Base-by-base conservation (phyloP, 2,113 vertebrate genomes). In the Vulpes ferrilata region DNA sequence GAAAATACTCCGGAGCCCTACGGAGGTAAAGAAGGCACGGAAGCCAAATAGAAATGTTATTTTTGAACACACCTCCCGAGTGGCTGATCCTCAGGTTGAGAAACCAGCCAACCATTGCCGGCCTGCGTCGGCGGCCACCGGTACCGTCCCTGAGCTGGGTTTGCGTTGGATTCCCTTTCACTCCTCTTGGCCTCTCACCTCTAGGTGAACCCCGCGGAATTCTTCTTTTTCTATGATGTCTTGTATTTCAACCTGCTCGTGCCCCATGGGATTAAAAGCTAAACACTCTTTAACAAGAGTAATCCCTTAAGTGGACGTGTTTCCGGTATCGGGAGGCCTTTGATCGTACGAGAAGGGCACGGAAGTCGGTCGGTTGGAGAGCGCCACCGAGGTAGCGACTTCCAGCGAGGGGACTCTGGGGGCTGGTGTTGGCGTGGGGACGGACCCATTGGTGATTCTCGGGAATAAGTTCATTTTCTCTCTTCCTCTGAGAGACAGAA, bases 181-280 rank as follows among this genome's bases (percentile, higher is more conserved):
- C 55, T 69, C 81, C 65, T 55, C 71, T 88, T 96, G 97, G 97
- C 96, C 97, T 97, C 95, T 98, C 83, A 96, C 32, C 17, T 95
- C 48, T n/a, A 96, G 96, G 97, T 98, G 96, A 97, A 96, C 25
- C 43, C 80, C 85, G 97, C 55, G 96, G 93, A 98, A 83, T 95
- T 98, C 95, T 98, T 98, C 93, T 73, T 97, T 73, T 85, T 97
- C 69, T 96, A 96, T 73, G 73, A 96, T 17, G 83, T 97, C 96
- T 97, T 97, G 76, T 86, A 93, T 98, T 98, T 98, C 97, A 98
- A 83, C 25, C 81, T 96, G 96, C 92, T 98, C 74, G 84, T 96
- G 79, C 86, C 90, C 43, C 82, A 7, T 78, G 95, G 90, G 71
- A 97, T 60, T 90, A 97, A 94, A 89, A 97, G 87, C 92, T 97